Base-by-base conservation (phyloP, 1,140 invertebrate species). In the Ips typographus region DNA sequence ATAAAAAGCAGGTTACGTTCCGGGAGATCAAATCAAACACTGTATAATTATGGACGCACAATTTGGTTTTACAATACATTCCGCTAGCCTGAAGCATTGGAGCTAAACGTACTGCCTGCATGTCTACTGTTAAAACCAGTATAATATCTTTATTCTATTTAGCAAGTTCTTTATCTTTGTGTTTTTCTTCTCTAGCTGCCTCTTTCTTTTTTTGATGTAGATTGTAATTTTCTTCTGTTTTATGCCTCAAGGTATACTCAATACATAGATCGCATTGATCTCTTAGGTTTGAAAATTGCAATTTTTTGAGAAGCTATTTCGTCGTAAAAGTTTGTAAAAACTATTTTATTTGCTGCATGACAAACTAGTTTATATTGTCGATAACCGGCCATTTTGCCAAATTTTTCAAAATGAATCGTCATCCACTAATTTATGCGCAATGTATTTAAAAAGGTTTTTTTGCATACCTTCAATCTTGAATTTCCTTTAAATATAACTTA, bases 11-110 rank as follows among this genome's bases (percentile, higher is more conserved):
- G 68, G 66, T 66, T 22, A 59, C 74, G 49, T 74, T 60, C 37
- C 73, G 72, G n/a, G 43, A 65, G 8, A 36, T 56, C 42, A 71
- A 68, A 69, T 77, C 68, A 69, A 73, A 77, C 22, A 76, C 69
- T 51, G 76, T 78, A 52, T 74, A 75, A 71, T 77, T 77, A 51
- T 75, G 73, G 5, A 74, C 49, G 6, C 69, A 65, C 6, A 76
- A 58, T 70, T 76, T 73, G 51, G 66, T 70, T 74, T 74, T 74
- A 62, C 78, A 77, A 63, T 74, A 78, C 5, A 63, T 41, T 2
- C 22, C n/a, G 36, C 3, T 40, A 47, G 44, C 44, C 41, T 65
- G 40, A 43, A 65, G 55, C 22, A 60, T 22, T 5, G 47, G 56
- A 42, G 51, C 41, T 39, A 51, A 40, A 38, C 40, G 40, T 56